Evolutionary conservation across 2,888 invertebrate genomes (phyloP), one percentile per base, ranked within the genome.

Genomic region (Silvanus unidentatus): DNA sequence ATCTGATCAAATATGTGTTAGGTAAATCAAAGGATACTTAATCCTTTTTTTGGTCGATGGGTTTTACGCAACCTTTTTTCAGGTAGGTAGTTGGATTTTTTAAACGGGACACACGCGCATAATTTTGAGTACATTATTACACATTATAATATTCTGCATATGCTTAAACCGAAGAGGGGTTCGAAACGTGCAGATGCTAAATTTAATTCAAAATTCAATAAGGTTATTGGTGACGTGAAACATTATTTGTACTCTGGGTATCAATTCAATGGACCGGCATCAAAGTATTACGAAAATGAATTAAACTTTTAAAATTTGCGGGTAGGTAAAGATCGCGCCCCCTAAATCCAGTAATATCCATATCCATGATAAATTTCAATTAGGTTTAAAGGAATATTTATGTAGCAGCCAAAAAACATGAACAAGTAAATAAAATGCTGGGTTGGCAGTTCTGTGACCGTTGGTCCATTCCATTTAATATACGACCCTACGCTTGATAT

Each of bases 391-490:
- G 42, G 44, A 44, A 51, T 47, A 50, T 45, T 47, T 47, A 44
- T 16, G 44, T 32, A 32, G 40, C 35, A 40, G 37, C 16, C 16
- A 11, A 37, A 37, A 27, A 35, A 37, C 41, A 39, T 32, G 40
- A 44, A 30, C 14, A 16, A 45, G 46, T 49, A 49, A 52, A 49
- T 52, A 49, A 52, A 52, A 44, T 15, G 49, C 46, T 44, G 39
- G 44, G 30, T 44, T 48, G 42, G 48, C 49, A 49, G 14, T 50
- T 51, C 53, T 54, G 58, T 61, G 61, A 60, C 62, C 62, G 62
- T 45, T 59, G 61, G 62, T 61, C 60, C 59, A 61, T 60, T 56
- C 57, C 57, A 52, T 59, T 57, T 59, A 58, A 62, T 60, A 59
- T 62, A 60, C 57, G 60, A 57, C 57, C 57, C 59, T 50, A 53